Evolutionary conservation across 2,113 vertebrate genomes (phyloP), one percentile per base, ranked within the genome.

Genomic region (Aix galericulata): DNA sequence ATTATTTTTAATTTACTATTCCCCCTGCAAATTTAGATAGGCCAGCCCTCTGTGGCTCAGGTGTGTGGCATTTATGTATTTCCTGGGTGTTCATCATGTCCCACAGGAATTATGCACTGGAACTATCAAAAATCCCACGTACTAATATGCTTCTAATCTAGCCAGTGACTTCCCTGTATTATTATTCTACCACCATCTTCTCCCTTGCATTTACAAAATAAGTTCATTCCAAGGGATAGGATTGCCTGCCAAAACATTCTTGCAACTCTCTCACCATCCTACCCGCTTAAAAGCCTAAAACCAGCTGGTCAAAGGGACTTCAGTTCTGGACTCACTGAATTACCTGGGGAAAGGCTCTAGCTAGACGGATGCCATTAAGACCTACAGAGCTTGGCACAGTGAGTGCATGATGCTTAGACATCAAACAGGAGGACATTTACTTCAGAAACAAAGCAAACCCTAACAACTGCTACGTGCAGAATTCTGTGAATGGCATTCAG

Each of bases 391-490:
- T 0, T 6, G 46, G 55, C 15, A 16, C 44, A 34, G 60, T 0
- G 27, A 68, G 26, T 4, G 0, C 22, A 4, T 0, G 15, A 62
- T 11, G 50, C 75, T 62, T 5, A 5, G n/a, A 3, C 18, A 7
- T 25, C 0, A 40, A 3, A 29, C 1, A 17, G 34, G 38, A 56
- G 23, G 46, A 11, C 21, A 20, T 4, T 4, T 6, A 13, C 6
- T 4, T 11, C 77, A n/a, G 44, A n/a, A 31, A 3, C 0, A 8
- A 64, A 31, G 22, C 26, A 9, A 9, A 7, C 20, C 6, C 11
- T 3, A 4, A 3, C 0, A 48, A 1, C 32, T 1, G 32, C 22
- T 14, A 4, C 6, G 25, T 23, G 2, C 27, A 0, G 36, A 31
- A 52, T 53, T 3, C 5, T 25, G 11, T 2, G 13, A 42, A 13